Conservation (phyloP, 2,797 vertebrate genomes). For the Paedocypris micromegethes region DNA sequence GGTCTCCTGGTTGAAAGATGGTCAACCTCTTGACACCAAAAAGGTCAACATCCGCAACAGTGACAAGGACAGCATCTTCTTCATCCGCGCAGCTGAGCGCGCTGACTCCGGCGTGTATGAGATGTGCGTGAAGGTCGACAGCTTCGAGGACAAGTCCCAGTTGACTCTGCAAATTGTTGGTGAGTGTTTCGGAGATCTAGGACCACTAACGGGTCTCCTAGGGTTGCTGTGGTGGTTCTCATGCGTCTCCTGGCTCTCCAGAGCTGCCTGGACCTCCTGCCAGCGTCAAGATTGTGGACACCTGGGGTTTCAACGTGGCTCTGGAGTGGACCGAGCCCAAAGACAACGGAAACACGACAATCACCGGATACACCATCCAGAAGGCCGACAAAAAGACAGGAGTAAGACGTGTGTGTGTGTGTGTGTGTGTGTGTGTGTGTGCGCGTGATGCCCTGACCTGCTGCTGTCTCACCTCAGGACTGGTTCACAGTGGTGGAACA, state of each 20-base stretch:
- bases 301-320: slow-evolving; percentile 94
- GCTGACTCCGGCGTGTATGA: slow-evolving; percentile 85
- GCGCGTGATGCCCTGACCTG: neutral
- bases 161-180: slow-evolving; percentile 84
- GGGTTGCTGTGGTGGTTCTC: too few relatives aligned
- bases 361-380: slow-evolving; percentile 90
- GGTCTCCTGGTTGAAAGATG: slow-evolving; percentile 80
- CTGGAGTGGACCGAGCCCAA: slow-evolving; percentile 81
- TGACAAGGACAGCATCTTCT: slow-evolving; percentile 84
- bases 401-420: slow-evolving; percentile 60
- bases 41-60: slow-evolving; percentile 73
- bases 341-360: slow-evolving; percentile 86
- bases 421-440: neutral
- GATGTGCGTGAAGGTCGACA: slow-evolving; percentile 76
- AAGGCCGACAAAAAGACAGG: slow-evolving; percentile 94
- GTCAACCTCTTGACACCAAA: slow-evolving; percentile 74
- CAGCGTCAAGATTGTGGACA: slow-evolving; percentile 77
- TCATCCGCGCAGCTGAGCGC: slow-evolving; percentile 81
- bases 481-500: slow-evolving; percentile 93
- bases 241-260: slow-evolving; percentile 49
- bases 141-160: slow-evolving; percentile 78
- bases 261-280: slow-evolving; percentile 83
- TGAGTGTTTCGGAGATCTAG: slow-evolving; percentile 51
- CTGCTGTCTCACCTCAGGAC: slow-evolving; percentile 65
- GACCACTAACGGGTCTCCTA: neutral